A percentile compares a stretch with the other conserved stretches of the same genome.
Evolutionary conservation across 2,888 invertebrate genomes (phyloP).

Genomic region (Eilema griseolum): DNA sequence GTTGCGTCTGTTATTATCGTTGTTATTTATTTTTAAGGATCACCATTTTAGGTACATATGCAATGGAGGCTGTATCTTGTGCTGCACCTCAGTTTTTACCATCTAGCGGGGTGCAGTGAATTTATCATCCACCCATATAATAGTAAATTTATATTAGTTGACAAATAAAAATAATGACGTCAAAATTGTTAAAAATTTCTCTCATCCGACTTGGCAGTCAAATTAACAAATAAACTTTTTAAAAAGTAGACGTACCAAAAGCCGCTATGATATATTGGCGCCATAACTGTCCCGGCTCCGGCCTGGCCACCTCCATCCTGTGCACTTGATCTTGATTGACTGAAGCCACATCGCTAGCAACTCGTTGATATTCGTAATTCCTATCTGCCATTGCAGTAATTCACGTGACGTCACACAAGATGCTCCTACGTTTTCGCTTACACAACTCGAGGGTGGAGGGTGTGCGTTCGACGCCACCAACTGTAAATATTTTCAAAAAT

Average conservation of each 20-base stretch:
- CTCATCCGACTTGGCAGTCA: not conserved
- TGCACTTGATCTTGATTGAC: not conserved
- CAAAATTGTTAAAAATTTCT: not conserved
- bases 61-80: no score
- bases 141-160: no score
- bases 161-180: no score
- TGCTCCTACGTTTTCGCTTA: not conserved
- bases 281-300: slow-evolving; percentile 6
- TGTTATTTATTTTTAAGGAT: no score
- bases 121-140: no score
- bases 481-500: no score
- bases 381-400: slow-evolving; percentile 4
- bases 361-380: slow-evolving; percentile 3
- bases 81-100: no score
- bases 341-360: not conserved
- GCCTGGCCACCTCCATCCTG: not conserved
- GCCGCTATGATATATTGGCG: slow-evolving; percentile 10
- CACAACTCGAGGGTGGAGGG: not conserved
- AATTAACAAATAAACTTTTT: not conserved
- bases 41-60: no score
- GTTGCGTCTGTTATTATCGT: no score
- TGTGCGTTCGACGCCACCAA: not conserved
- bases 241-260: slow-evolving; percentile 1
- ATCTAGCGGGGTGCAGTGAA: no score
- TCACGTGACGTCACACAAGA: not conserved